These are phyloP conservation scores for Hormiphora californensis DNA, from an alignment of 37 sponge, comb jelly and placozoan species.

Conservation along the genomic window DNA sequence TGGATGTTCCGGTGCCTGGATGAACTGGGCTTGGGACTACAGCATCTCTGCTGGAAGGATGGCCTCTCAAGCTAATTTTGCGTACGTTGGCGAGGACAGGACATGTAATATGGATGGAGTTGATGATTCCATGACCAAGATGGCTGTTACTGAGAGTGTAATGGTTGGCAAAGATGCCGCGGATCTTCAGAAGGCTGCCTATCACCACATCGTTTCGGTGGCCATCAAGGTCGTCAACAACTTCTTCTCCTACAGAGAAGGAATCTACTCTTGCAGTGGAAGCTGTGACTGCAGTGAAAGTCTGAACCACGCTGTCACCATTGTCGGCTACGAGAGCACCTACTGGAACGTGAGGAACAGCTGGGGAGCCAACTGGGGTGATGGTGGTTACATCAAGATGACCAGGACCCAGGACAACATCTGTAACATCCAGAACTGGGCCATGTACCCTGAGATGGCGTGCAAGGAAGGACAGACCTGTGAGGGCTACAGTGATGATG, in stretches of 20 bases:
- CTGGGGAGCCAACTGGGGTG: slow-evolving; percentile 9
- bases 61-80: neutral
- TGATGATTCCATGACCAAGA: neutral
- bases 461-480: neutral
- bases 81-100: neutral
- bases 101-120: neutral
- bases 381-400: slow-evolving; percentile 49
- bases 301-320: slow-evolving; percentile 18
- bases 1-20: slow-evolving; percentile 29
- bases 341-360: slow-evolving; percentile 45
- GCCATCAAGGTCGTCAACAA: neutral
- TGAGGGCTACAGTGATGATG: neutral
- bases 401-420: slow-evolving; percentile 38
- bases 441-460: neutral
- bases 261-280: neutral
- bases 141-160: neutral
- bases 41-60: neutral
- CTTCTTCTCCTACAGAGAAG: neutral
- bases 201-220: neutral
- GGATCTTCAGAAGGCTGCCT: neutral
- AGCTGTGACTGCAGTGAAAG: neutral
- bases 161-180: neutral
- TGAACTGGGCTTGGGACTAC: slow-evolving; percentile 39
- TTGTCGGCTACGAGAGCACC: neutral
- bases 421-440: neutral